These are phyloP conservation scores for Nothobranchius kuhntae DNA, from an alignment of 2,113 vertebrate species.

Conservation along the genomic window DNA sequence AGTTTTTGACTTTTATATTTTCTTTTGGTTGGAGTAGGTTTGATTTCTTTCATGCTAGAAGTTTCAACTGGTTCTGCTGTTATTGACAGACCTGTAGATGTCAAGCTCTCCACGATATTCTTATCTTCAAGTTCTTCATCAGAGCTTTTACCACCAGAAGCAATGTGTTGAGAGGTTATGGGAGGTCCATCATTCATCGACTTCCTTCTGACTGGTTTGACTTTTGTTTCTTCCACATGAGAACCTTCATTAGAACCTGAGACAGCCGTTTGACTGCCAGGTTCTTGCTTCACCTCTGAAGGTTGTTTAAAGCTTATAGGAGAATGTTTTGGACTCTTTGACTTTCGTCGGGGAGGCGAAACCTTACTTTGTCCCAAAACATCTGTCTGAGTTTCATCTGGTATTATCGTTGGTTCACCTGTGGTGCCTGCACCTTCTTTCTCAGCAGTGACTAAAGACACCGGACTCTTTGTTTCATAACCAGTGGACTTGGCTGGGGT, in stretches of 20 bases:
- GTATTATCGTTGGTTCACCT: not conserved
- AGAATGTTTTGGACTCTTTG: constrained; percentile 22
- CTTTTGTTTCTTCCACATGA: not conserved
- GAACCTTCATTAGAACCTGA: not conserved
- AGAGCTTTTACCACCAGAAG: not conserved
- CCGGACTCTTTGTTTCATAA: not conserved
- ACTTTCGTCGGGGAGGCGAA: constrained; percentile 21
- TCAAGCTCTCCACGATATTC: not conserved
- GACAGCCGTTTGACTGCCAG: not conserved
- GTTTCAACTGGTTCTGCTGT: constrained; percentile 2
- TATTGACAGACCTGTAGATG: not conserved
- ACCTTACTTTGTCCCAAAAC: not conserved
- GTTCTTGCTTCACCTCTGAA: not conserved
- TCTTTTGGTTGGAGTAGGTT: constrained; percentile 23
- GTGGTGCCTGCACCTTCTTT: not conserved
- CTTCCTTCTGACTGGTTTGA: constrained; percentile 21
- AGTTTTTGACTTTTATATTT: constrained; percentile 1
- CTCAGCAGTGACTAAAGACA: not conserved
- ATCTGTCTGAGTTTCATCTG: not conserved
- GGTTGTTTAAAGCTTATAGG: not conserved
- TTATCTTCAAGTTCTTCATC: not conserved
- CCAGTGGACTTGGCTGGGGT: not conserved
- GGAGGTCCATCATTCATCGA: constrained; percentile 1
- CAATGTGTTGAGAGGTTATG: not conserved
- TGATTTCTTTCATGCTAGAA: not conserved